Evolutionary conservation across 2,113 vertebrate genomes (phyloP).

Genomic region (Gymnocephalus cernua): DNA sequence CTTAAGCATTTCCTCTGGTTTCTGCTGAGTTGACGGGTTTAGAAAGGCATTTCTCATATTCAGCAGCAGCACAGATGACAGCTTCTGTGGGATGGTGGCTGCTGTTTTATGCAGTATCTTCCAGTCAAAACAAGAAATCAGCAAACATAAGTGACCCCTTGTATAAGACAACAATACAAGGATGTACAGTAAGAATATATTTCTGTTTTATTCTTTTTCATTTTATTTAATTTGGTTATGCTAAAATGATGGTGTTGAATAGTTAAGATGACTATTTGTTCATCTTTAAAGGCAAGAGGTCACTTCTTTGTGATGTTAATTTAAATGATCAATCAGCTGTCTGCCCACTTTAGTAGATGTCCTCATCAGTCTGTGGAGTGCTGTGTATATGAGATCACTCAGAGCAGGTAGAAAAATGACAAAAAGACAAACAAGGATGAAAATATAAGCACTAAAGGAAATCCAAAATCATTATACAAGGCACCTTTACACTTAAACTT

Average conservation of each 20-base stretch:
- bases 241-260: background rate
- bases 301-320: background rate
- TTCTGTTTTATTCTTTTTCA: background rate
- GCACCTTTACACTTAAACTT: background rate
- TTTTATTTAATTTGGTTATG: background rate
- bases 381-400: background rate
- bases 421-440: background rate
- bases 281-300: background rate
- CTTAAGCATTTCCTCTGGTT: slow-evolving; percentile 41
- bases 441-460: background rate
- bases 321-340: background rate
- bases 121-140: background rate
- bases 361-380: background rate
- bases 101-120: slow-evolving; percentile 10
- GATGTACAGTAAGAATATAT: background rate
- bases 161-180: background rate
- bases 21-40: slow-evolving; percentile 46
- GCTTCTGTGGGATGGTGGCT: slow-evolving; percentile 2
- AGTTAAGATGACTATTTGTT: background rate
- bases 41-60: slow-evolving; percentile 25
- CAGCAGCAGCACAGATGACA: slow-evolving; percentile 26
- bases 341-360: background rate
- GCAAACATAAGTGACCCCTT: background rate
- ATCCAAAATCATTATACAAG: background rate
- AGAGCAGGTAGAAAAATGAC: background rate